Percentiles rank a stretch among this genome's conserved stretches.
These are phyloP conservation scores for Sorex araneus DNA, from an alignment of 2,113 vertebrate genomes.

Conservation along the genomic window DNA sequence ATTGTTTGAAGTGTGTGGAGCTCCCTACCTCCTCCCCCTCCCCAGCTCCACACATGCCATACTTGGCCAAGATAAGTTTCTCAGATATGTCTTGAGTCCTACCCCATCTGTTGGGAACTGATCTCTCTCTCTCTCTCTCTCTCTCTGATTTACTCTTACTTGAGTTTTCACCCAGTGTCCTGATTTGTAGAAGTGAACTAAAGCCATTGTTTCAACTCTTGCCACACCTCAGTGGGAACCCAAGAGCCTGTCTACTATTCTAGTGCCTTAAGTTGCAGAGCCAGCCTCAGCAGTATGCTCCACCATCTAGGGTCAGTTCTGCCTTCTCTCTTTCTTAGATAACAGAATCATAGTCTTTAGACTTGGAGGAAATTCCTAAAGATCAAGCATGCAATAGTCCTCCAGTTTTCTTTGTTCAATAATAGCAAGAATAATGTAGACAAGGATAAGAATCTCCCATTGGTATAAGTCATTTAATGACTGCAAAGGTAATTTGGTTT, in stretches of 20 bases:
- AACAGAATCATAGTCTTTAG: background rate
- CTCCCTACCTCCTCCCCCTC: no score
- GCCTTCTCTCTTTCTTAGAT: background rate
- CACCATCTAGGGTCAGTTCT: background rate
- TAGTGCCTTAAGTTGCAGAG: background rate
- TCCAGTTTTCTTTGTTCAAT: background rate
- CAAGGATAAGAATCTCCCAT: background rate
- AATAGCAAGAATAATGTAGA: background rate
- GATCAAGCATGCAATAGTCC: background rate
- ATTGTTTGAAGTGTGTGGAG: background rate
- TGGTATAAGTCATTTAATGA: background rate
- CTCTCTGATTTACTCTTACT: background rate
- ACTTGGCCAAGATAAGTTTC: background rate
- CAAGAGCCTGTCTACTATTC: background rate
- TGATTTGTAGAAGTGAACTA: background rate
- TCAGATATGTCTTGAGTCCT: background rate
- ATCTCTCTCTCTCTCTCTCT: background rate
- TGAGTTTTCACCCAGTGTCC: background rate
- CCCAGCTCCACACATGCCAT: background rate
- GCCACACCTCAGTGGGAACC: background rate
- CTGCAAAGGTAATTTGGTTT: background rate
- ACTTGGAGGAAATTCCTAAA: background rate
- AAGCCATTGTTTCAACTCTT: background rate
- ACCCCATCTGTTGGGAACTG: slow-evolving; percentile 59
- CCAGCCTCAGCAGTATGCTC: background rate